Conservation (phyloP, 2,113 vertebrate species). For the Sinocyclocheilus maitianheensis region DNA sequence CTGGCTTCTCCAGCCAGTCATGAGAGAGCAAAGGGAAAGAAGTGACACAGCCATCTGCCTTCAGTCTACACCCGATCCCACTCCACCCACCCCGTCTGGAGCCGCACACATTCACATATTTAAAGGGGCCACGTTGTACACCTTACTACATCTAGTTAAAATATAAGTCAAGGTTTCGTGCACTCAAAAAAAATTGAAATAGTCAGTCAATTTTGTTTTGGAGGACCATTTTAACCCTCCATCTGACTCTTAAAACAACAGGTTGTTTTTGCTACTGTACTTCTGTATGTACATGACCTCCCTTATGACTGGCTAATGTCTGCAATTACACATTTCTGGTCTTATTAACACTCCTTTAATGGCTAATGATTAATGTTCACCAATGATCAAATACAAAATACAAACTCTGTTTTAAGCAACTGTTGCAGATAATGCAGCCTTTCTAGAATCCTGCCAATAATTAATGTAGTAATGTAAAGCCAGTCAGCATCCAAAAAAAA, state of each 20-base stretch:
- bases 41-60: conserved; percentile 46
- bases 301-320: neutral
- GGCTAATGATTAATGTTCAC: no score
- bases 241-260: neutral
- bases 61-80: neutral
- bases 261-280: neutral
- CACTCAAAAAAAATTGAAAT: no score
- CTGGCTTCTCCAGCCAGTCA: neutral
- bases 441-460: neutral
- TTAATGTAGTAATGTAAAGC: neutral
- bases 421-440: neutral
- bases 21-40: conserved; percentile 20
- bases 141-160: neutral
- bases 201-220: no score
- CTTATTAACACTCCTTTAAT: no score
- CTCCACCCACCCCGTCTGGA: neutral
- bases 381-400: neutral
- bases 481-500: neutral
- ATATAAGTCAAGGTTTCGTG: no score
- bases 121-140: neutral
- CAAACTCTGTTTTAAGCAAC: neutral
- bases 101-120: neutral
- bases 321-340: neutral
- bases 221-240: neutral
- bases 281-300: neutral